Base-by-base conservation (phyloP, 1,140 invertebrate species). In the Leptinotarsa texana region DNA sequence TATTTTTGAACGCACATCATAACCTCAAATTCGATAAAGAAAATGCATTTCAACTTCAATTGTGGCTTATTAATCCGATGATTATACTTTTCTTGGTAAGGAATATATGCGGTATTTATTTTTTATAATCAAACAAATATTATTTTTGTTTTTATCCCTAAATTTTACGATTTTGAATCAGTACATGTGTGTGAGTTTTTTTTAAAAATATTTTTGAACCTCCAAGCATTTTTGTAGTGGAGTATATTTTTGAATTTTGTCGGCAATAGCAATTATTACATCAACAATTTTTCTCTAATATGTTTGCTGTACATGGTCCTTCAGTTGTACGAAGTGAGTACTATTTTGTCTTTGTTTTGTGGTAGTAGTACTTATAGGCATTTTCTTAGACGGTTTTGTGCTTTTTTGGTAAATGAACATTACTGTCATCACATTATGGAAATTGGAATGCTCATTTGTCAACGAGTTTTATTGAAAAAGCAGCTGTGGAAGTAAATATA, bases 191-290 rank as follows among this genome's bases (percentile, higher is more conserved):
- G 84, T 84, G 84, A 84, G 84, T 85, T 84, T 81, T 79, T 82
- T 80, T 78, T 80, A 70, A 78, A 69, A 78, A 74, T 78, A 79
- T 78, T 73, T 74, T 76, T 68, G 72, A 76, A 77, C 81, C 82
- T 83, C 78, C 82, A 83, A 85, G 82, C 83, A 84, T 85, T 85
- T 85, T 85, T 85, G 84, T 84, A 85, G 84, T 83, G 82, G 84
- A 83, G 80, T 65, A 80, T 75, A 78, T 79, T 81, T 82, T 80
- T 63, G 74, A 72, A 72, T 76, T 79, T 81, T 80, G 79, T 81
- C 72, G 77, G 79, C 77, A 80, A 77, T 77, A 81, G 76, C 80
- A 80, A 78, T 75, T 82, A 78, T 83, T 82, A 83, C 83, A 85
- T 78, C 78, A 81, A 81, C 83, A 82, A 83, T 85, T 84, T 85